Conservation (phyloP, 2,113 vertebrate species). For the Parus major region DNA sequence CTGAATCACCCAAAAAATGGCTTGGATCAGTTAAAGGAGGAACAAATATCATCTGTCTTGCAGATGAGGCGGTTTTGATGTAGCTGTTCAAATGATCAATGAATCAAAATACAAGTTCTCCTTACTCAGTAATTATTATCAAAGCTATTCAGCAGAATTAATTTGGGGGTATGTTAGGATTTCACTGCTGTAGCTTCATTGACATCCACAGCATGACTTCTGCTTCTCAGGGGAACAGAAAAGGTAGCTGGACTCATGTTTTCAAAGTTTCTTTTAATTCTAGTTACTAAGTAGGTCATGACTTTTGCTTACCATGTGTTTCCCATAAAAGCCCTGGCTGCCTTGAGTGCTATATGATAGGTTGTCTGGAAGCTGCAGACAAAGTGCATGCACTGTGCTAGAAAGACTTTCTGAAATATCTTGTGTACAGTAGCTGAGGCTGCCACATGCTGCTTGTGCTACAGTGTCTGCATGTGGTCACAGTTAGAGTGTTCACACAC, state of each 20-base stretch:
- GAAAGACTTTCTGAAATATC: constrained; percentile 17
- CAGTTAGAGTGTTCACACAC: neutral
- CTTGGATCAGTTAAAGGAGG: neutral
- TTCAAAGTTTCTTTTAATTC: constrained; percentile 14
- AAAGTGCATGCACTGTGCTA: constrained; percentile 8
- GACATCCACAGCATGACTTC: neutral
- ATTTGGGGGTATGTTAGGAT: neutral
- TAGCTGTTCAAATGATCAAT: neutral
- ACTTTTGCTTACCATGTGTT: constrained; percentile 61
- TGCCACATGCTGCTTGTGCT: constrained; percentile 54
- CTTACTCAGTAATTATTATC: neutral
- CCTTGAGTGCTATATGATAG: constrained; percentile 53
- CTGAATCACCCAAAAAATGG: neutral
- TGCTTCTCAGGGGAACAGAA: neutral
- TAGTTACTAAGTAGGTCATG: neutral
- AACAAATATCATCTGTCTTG: neutral
- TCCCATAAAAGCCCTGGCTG: constrained; percentile 67
- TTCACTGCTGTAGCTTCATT: neutral
- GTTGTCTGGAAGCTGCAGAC: constrained; percentile 60
- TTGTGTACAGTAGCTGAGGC: constrained; percentile 64
- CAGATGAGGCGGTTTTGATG: neutral
- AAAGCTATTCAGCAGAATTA: neutral
- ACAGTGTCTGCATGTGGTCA: constrained; percentile 70
- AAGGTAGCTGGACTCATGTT: neutral
- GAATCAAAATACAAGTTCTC: neutral